Base-by-base conservation (phyloP, 2,113 vertebrate genomes). In the pig (Sus scrofa) region DNA sequence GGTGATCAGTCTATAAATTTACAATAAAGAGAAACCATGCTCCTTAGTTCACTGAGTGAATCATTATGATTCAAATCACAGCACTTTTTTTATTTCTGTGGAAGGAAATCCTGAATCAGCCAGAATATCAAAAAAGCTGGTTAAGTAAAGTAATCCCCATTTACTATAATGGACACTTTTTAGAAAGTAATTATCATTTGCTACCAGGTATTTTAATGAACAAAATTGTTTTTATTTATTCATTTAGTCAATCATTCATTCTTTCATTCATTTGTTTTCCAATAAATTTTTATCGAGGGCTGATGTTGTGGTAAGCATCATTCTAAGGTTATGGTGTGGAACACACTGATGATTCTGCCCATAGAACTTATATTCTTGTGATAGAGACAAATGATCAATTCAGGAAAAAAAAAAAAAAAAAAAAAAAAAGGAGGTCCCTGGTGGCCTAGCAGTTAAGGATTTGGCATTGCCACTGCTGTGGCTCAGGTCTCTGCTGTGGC, bases 91-190 rank as follows among this genome's bases (percentile, higher is more conserved):
- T 68, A 68, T 68, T 62, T 88, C 26, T 62, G 19, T 14, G 60
- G 26, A 73, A 54, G 7, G 37, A 81, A 94, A 78, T 96, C 71
- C 39, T 78, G 34, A n/a, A 78, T 56, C 56, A 20, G 22, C 27
- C 30, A 73, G 44, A 71, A 13, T 26, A 84, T 89, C 71, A 37
- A 24, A 39, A 74, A 86, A 63, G 10, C 30, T 63, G 8, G 27
- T 71, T 96, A 79, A 79, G 34, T 78, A 85, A 86, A 89, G 9
- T 26, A 27, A 91, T 70, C 39, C n/a, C 52, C 68, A 78, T 60
- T 90, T 74, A 22, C 27, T 27, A 71, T 73, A 85, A 79, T 22
- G 68, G 32, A 37, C 1, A 18, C 6, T 39, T 86, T 37, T 89
- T 26, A 22, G 37, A 60, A 70, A 50, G 54, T 37, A 50, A 84